phyloP scores from a whole-genome alignment of 2,888 invertebrate genomes.

The Patella ulyssiponensis region DNA sequence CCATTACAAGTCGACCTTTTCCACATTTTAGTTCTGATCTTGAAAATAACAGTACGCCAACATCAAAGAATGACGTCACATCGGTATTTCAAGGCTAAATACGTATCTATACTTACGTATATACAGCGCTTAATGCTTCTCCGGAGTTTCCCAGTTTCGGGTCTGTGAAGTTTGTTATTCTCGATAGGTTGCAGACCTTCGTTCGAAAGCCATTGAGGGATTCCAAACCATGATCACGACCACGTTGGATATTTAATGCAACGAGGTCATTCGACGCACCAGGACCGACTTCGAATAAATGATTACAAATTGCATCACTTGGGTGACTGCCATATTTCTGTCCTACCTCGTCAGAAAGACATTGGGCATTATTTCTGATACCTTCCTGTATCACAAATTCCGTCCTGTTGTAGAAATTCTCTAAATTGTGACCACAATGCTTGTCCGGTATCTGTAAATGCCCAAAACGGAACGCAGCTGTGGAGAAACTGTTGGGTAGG shows the following conservation, averaged over 20 bases:
- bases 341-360: background rate
- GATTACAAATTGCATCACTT: background rate
- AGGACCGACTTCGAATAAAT: background rate
- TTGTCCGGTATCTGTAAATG: background rate
- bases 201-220: background rate
- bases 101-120: no score
- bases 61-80: no score
- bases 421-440: background rate
- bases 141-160: no score
- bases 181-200: background rate
- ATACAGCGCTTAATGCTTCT: no score
- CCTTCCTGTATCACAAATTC: background rate
- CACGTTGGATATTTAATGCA: background rate
- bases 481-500: background rate
- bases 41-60: no score
- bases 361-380: background rate
- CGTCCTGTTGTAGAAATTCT: background rate
- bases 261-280: background rate
- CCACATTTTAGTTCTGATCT: no score
- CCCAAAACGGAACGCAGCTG: background rate
- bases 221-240: background rate
- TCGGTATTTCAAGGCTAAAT: no score
- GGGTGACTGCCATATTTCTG: background rate
- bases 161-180: background rate
- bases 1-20: no score